Evolutionary conservation across 2,888 invertebrate species (phyloP).

Genomic region (Acrocyrtus sp.): DNA sequence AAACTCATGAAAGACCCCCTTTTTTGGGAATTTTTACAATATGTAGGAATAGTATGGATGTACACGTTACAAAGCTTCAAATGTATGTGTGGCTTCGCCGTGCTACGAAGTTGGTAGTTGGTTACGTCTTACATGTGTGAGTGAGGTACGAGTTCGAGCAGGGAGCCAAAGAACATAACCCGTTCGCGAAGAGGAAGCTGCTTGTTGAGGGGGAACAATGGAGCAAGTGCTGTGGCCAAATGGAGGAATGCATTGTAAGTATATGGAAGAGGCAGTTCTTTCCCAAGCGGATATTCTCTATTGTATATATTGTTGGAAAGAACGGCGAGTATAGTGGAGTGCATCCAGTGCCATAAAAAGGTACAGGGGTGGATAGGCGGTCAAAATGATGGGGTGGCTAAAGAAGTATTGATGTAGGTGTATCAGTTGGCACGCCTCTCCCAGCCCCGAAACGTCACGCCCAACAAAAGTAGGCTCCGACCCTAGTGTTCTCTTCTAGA

Average conservation of each 20-base stretch:
- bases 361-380: conserved; percentile 60
- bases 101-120: too few species aligned
- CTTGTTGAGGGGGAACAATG: conserved; percentile 30
- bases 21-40: too few species aligned
- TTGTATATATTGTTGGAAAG: too few species aligned
- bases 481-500: conserved; percentile 56
- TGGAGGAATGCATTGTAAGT: conserved; percentile 10
- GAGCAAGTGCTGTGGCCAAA: conserved; percentile 31
- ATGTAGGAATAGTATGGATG: too few species aligned
- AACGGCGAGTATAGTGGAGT: conserved; percentile 27
- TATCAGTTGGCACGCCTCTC: conserved; percentile 59
- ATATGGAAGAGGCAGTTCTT: conserved; percentile 10
- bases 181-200: too few species aligned
- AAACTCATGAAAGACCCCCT: too few species aligned
- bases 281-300: too few species aligned
- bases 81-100: too few species aligned
- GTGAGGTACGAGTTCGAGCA: conserved; percentile 2
- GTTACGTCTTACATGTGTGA: too few species aligned
- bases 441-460: conserved; percentile 62
- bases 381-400: conserved; percentile 63
- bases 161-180: too few species aligned
- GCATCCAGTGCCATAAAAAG: conserved; percentile 45
- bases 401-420: conserved; percentile 63
- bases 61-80: too few species aligned
- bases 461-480: conserved; percentile 62